Evolutionary conservation across 1,140 invertebrate species (phyloP).

Genomic region (Drosophila grimshawi): DNA sequence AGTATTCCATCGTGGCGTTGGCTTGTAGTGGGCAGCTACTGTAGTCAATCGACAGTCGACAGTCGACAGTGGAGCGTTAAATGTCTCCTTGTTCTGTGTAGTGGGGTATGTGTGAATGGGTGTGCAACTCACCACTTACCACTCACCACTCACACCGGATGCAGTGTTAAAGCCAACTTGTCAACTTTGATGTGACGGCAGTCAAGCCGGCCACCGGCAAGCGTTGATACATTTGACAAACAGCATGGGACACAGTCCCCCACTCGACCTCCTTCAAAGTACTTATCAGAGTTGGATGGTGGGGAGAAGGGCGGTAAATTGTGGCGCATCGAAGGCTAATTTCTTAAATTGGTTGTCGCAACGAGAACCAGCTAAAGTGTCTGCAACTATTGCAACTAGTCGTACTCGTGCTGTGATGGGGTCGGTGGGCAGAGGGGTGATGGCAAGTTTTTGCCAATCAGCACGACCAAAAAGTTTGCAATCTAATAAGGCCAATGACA

Average conservation of each 20-base stretch:
- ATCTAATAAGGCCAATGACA: conserved; percentile 78
- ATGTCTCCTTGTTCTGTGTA: background rate
- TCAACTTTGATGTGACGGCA: conserved; percentile 63
- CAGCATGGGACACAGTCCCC: conserved; percentile 48
- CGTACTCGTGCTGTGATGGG: background rate
- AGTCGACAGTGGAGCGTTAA: conserved; percentile 23
- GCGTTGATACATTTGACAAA: conserved; percentile 81
- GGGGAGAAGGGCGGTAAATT: background rate
- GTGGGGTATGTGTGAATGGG: conserved; percentile 7
- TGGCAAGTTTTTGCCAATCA: conserved; percentile 53
- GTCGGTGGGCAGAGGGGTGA: background rate
- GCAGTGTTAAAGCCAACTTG: conserved; percentile 76
- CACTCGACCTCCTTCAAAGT: background rate
- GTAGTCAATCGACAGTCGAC: conserved; percentile 21
- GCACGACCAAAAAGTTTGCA: conserved; percentile 66
- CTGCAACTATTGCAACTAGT: conserved; percentile 34
- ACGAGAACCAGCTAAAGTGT: conserved; percentile 56
- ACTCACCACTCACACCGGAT: conserved; percentile 12
- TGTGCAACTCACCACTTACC: background rate
- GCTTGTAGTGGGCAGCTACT: conserved; percentile 39
- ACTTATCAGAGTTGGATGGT: background rate
- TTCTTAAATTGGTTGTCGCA: conserved; percentile 77
- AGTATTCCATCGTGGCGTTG: conserved; percentile 22
- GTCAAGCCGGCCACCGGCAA: conserved; percentile 74
- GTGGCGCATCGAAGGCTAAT: conserved; percentile 62